phyloP scores from a whole-genome alignment of 2,797 vertebrate genomes.

The Cyprinodon diabolis region DNA sequence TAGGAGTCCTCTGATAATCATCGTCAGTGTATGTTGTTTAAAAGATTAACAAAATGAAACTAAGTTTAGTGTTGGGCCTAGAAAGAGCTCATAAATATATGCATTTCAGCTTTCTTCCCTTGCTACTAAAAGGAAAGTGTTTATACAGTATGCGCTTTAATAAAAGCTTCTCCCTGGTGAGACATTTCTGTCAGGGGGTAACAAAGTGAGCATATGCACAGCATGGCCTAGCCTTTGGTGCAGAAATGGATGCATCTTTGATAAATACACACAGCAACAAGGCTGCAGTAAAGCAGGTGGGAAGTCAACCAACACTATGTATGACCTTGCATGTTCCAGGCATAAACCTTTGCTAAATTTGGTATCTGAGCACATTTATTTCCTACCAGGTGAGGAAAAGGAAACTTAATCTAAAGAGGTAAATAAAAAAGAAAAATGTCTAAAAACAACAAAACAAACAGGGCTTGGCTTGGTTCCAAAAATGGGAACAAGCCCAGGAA shows the following conservation, averaged over 20 bases:
- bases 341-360: conserved; percentile 57
- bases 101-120: conserved; percentile 61
- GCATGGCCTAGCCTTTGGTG: conserved; percentile 46
- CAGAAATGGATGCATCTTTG: conserved; percentile 58
- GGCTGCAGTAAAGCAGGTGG: conserved; percentile 62
- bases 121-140: conserved; percentile 69
- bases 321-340: conserved; percentile 60
- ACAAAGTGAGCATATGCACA: conserved; percentile 72
- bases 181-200: conserved; percentile 69
- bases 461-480: conserved; percentile 27
- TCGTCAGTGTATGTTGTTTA: conserved; percentile 22
- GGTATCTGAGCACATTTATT: conserved; percentile 50
- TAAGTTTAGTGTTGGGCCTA: conserved; percentile 56
- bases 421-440: conserved; percentile 19
- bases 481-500: neutral
- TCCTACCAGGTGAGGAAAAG: conserved; percentile 41
- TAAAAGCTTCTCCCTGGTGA: conserved; percentile 74
- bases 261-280: conserved; percentile 64
- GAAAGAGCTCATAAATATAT: conserved; percentile 63
- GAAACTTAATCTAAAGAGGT: conserved; percentile 3
- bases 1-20: conserved; percentile 46
- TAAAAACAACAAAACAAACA: conserved; percentile 14
- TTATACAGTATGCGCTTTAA: conserved; percentile 65
- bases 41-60: conserved; percentile 64
- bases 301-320: conserved; percentile 35